These are phyloP conservation scores for Oenanthe melanoleuca DNA, from an alignment of 2,113 vertebrate genomes.

Conservation along the genomic window DNA sequence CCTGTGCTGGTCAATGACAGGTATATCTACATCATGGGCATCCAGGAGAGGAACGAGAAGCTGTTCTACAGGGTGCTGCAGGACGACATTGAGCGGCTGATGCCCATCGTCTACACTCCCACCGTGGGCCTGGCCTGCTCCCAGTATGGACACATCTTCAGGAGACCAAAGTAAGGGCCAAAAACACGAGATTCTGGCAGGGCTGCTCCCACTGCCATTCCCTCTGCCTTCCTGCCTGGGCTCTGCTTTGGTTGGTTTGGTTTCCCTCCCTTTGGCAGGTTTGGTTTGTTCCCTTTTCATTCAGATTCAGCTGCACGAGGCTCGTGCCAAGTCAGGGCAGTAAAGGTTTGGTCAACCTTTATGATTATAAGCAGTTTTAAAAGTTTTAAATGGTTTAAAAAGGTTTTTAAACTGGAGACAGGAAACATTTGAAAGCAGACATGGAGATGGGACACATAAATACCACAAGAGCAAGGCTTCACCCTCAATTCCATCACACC, in stretches of 20 bases:
- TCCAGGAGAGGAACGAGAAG: slow-evolving; percentile 96
- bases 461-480: not conserved
- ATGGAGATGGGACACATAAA: accelerated
- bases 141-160: slow-evolving; percentile 98
- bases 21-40: slow-evolving; percentile 97
- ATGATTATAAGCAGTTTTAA: accelerated
- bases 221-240: accelerated
- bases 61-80: slow-evolving; percentile 93
- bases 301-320: not conserved
- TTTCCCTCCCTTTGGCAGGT: too few relatives aligned
- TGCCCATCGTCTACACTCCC: slow-evolving; percentile 98
- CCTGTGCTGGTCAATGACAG: slow-evolving; percentile 49
- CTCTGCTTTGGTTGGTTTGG: too few relatives aligned
- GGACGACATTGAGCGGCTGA: slow-evolving; percentile 91
- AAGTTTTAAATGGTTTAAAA: too few relatives aligned
- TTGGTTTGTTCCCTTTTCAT: accelerated
- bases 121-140: slow-evolving; percentile 96
- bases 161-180: slow-evolving; percentile 90
- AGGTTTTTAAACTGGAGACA: not conserved
- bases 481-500: not conserved
- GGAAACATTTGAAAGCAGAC: too few relatives aligned
- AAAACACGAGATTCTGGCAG: accelerated
- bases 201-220: not conserved
- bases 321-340: not conserved
- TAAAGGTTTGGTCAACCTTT: not conserved